Evolutionary conservation across 2,888 invertebrate species (phyloP).

Genomic region (Agriopis marginaria): DNA sequence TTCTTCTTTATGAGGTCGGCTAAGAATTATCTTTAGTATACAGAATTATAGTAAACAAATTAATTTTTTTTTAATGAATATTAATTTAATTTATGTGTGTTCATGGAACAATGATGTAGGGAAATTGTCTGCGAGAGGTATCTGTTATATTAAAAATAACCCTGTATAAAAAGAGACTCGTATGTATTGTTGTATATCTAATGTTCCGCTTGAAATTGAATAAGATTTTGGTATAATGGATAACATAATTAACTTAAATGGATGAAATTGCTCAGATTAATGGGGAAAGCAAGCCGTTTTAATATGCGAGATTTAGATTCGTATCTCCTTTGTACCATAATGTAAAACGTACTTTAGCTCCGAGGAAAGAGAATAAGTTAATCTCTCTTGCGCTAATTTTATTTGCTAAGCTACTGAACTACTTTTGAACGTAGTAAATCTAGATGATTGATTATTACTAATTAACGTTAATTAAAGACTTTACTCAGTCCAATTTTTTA

Average conservation of each 20-base stretch:
- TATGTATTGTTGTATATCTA: not conserved
- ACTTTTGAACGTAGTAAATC: not conserved
- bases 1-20: too few relatives aligned
- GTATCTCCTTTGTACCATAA: conserved; percentile 57
- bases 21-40: too few relatives aligned
- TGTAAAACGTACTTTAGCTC: conserved; percentile 57
- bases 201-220: conserved; percentile 4
- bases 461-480: too few relatives aligned
- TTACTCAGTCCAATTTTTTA: too few relatives aligned
- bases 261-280: conserved; percentile 54
- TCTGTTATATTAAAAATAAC: too few relatives aligned
- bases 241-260: conserved; percentile 50
- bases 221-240: conserved; percentile 36
- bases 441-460: not conserved
- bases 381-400: conserved; percentile 59
- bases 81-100: too few relatives aligned
- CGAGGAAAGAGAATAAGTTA: conserved; percentile 52
- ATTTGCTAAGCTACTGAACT: conserved; percentile 4
- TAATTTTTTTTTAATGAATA: too few relatives aligned
- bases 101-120: too few relatives aligned
- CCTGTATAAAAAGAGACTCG: not conserved
- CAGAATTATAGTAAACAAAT: too few relatives aligned
- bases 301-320: conserved; percentile 62
- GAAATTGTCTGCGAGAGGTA: too few relatives aligned
- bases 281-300: conserved; percentile 52